Conservation (phyloP, 2,113 vertebrate genomes). For the Centropristis striata region DNA sequence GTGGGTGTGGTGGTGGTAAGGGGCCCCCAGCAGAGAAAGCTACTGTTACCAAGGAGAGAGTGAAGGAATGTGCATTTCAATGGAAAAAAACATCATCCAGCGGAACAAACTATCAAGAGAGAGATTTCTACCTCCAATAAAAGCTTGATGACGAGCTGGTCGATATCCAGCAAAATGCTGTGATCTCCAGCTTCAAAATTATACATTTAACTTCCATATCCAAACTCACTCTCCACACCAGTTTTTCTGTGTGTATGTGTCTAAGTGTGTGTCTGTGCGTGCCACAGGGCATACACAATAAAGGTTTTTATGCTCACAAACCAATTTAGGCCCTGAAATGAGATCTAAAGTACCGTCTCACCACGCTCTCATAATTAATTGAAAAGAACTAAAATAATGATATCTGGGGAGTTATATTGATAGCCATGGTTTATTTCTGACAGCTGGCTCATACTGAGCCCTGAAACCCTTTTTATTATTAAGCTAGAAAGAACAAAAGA, state of each 20-base stretch:
- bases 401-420: constrained; percentile 79
- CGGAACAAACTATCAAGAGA: constrained; percentile 56
- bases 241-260: constrained; percentile 15
- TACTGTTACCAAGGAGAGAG: constrained; percentile 77
- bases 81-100: constrained; percentile 48
- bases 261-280: constrained; percentile 17
- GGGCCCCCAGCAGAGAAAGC: constrained; percentile 71
- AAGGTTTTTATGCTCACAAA: constrained; percentile 80
- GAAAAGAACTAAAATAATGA: constrained; percentile 83
- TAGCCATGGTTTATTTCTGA: constrained; percentile 77
- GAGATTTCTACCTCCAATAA: constrained; percentile 56
- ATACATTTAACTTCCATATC: constrained; percentile 75
- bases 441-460: constrained; percentile 70
- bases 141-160: constrained; percentile 61
- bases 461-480: constrained; percentile 70
- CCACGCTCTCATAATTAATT: constrained; percentile 82
- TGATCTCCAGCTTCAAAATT: constrained; percentile 69
- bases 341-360: constrained; percentile 80
- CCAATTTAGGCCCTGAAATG: constrained; percentile 83
- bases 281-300: constrained; percentile 70
- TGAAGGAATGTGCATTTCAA: constrained; percentile 75
- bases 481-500: constrained; percentile 71
- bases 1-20: constrained; percentile 52
- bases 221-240: constrained; percentile 59
- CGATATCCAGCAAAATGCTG: constrained; percentile 71